These are phyloP conservation scores for Oreochromis tanganicae DNA, from an alignment of 2,113 vertebrate species.

Conservation along the genomic window DNA sequence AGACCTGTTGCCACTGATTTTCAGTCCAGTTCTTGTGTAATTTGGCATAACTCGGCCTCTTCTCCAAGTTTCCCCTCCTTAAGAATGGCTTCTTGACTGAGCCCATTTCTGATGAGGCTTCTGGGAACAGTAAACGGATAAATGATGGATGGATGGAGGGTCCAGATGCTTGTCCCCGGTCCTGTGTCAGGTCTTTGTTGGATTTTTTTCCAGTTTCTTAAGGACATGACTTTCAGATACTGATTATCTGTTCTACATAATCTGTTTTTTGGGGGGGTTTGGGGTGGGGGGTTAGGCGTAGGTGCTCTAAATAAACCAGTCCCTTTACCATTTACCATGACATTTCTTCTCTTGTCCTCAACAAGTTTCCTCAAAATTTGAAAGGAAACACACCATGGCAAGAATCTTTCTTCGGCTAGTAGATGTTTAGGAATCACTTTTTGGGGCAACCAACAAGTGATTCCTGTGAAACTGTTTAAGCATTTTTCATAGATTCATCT, in stretches of 20 bases:
- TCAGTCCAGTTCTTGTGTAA: neutral
- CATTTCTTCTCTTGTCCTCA: too few relatives aligned
- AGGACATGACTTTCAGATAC: neutral
- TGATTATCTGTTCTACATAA: neutral
- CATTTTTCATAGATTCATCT: neutral
- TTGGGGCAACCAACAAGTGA: neutral
- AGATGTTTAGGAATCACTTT: neutral
- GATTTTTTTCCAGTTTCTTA: neutral
- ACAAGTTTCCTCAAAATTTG: neutral
- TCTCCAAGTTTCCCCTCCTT: neutral
- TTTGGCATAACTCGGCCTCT: neutral
- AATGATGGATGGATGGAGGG: neutral
- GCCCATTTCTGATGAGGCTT: neutral
- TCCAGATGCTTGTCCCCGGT: neutral
- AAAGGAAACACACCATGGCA: neutral
- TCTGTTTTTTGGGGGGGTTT: too few relatives aligned
- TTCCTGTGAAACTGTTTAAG: neutral
- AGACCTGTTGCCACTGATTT: neutral
- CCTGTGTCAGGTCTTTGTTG: neutral
- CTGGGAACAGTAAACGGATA: neutral
- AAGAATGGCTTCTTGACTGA: neutral
- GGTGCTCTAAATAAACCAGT: too few relatives aligned
- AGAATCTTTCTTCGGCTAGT: neutral
- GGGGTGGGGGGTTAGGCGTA: too few relatives aligned
- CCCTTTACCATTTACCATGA: too few relatives aligned